Base-by-base conservation (phyloP, 2,797 vertebrate genomes). In the Pipistrellus nathusii region DNA sequence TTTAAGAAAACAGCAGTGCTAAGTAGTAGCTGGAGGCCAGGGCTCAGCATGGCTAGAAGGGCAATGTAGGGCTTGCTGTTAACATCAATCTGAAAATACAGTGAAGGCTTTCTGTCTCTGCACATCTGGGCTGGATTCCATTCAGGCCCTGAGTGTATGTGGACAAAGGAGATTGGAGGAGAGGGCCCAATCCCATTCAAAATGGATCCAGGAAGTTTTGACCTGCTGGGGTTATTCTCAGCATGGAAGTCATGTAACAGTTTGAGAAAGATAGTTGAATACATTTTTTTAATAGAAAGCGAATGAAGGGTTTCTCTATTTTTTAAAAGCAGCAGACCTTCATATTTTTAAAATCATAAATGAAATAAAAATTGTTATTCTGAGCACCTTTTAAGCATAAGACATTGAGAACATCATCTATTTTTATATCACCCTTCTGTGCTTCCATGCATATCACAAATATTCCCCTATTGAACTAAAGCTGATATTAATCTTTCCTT, bases 331-430 rank as follows among this genome's bases (percentile, higher is more conserved):
- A 46, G 38, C 5, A 59, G 75, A 32, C 3, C 35, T 94, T 93
- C 41, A 27, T 55, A 66, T 21, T 46, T 81, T n/a, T 57, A 35
- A 30, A 92, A 57, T 44, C 55, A 53, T 59, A 78, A 93, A 72
- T 89, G 38, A 89, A 89, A 64, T 82, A 85, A 64, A 78, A 92
- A 20, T 66, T 88, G n/a, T 76, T 87, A 66, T 62, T 87, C 38
- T 27, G 32, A 80, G 30, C 4, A 5, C 51, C 35, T 85, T 87
- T 32, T 80, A 4, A 3, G 38, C n/a, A 32, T 0, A n/a, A 32
- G 10, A 13, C 53, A 2, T 48, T 57, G 87, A 44, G 8, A 30
- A 11, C 9, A n/a, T n/a, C 2, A 15, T 55, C 18, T 10, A 2
- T 59, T 94, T 93, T 90, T 62, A 75, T 9, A 32, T 71, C 32